Evolutionary conservation across 2,797 vertebrate species (phyloP), one percentile per base, ranked within the genome.

Genomic region (Tragelaphus eurycerus): DNA sequence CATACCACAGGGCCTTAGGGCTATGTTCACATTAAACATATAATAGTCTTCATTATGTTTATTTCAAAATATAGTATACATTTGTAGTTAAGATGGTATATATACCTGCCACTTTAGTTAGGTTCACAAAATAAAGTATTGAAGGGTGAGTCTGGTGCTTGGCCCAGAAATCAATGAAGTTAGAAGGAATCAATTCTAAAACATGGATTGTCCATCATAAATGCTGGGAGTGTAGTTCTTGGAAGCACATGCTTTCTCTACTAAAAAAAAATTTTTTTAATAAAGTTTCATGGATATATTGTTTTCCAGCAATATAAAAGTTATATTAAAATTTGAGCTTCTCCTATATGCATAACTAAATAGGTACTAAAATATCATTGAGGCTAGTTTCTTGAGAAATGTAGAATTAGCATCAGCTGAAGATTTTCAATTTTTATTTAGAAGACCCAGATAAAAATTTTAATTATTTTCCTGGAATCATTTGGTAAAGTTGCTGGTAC

Each of bases 151-250:
- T 90, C 50, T 90, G 23, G 25, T 79, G 46, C 82, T 86, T 96
- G 57, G 27, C 25, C n/a, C 81, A 27, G 59, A 86, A 94, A 94
- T 97, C 62, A 85, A 9, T 31, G 11, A 83, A 83, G 21, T 96
- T 94, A 92, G 95, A 84, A 91, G 78, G 27, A 89, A 50, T 93
- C 21, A 81, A 89, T 87, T 90, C 8, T 29, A 93, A 95, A 81
- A 87, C 34, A 59, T 82, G n/a, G 29, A 54, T 85, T 84, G 7
- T 57, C 48, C 43, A 27, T 78, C 46, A 55, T 60, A 91, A 89
- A 50, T 86, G 4, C 52, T 43, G 62, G 48, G 85, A 64, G 52
- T 95, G 6, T 62, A 95, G 38, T 91, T 86, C 82, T 96, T 92
- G 5, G 29, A 95, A 90, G 5, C 21, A 82, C 31, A 27, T 90